Conservation (phyloP, 1,140 invertebrate genomes). For the Sesamia nonagrioides region DNA sequence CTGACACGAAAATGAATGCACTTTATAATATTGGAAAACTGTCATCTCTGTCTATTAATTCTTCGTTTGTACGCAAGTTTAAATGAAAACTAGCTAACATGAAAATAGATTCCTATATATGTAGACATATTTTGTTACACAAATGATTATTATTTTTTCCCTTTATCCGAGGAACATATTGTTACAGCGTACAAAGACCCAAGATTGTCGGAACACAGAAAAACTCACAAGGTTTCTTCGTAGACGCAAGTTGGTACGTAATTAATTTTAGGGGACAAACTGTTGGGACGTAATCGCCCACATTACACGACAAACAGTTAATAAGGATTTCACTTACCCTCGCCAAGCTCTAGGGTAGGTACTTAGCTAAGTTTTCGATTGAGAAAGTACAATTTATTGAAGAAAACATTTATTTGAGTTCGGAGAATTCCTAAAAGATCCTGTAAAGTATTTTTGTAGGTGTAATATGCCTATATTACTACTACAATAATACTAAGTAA, state of each 20-base stretch:
- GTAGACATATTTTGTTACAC: no score
- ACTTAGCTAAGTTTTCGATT: not conserved
- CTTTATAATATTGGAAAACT: not conserved
- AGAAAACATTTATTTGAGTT: no score
- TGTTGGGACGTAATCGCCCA: slow-evolving; percentile 13
- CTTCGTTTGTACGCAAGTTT: not conserved
- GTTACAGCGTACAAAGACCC: not conserved
- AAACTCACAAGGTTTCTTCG: slow-evolving; percentile 28
- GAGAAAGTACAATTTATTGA: not conserved
- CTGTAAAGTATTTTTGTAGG: no score
- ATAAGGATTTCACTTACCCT: slow-evolving; percentile 16
- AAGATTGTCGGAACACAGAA: slow-evolving; percentile 27
- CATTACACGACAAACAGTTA: slow-evolving; percentile 15
- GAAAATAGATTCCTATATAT: no score
- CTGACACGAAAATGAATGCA: not conserved
- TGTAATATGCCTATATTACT: no score
- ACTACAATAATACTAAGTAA: no score
- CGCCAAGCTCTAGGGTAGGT: not conserved
- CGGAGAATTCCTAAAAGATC: no score
- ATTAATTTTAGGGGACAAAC: slow-evolving; percentile 38
- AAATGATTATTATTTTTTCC: no score
- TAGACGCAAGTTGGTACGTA: slow-evolving; percentile 39
- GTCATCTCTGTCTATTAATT: not conserved
- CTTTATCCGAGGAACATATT: not conserved
- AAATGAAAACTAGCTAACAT: not conserved